Percentiles rank a stretch among this genome's conserved stretches.
These are phyloP conservation scores for Colaptes auratus DNA, from an alignment of 2,113 vertebrate genomes.

Conservation along the genomic window DNA sequence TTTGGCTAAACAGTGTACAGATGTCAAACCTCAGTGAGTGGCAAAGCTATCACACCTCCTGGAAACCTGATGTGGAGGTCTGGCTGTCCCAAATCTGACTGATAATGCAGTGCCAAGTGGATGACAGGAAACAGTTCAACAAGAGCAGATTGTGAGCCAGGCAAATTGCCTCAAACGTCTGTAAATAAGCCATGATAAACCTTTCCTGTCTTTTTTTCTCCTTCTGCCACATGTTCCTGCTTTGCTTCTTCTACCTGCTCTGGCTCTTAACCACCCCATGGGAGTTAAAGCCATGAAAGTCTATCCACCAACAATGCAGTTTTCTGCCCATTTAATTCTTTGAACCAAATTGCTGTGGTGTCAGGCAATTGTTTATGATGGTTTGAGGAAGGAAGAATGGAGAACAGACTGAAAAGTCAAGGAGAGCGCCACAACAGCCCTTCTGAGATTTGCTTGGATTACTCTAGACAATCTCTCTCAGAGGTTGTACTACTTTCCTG, in stretches of 20 bases:
- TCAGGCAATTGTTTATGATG: background rate
- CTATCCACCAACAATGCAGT: background rate
- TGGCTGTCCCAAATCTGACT: background rate
- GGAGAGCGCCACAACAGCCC: background rate
- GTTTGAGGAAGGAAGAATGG: background rate
- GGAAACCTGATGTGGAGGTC: background rate
- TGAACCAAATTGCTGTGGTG: background rate
- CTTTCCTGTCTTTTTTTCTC: background rate
- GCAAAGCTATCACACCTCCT: background rate
- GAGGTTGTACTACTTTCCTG: background rate
- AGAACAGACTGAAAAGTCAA: background rate
- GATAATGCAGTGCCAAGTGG: background rate
- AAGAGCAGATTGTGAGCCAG: fast-evolving
- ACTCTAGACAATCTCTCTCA: background rate
- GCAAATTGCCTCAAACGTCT: background rate
- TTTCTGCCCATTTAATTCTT: background rate
- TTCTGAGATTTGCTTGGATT: background rate
- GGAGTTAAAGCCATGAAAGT: background rate
- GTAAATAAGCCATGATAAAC: background rate
- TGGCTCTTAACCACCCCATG: background rate
- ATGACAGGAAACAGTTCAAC: background rate
- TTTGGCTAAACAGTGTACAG: background rate
- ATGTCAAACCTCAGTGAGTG: background rate
- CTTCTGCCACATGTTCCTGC: background rate
- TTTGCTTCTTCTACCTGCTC: background rate